phyloP scores from a whole-genome alignment of 2,113 vertebrate genomes.

The Hypomesus transpacificus region DNA sequence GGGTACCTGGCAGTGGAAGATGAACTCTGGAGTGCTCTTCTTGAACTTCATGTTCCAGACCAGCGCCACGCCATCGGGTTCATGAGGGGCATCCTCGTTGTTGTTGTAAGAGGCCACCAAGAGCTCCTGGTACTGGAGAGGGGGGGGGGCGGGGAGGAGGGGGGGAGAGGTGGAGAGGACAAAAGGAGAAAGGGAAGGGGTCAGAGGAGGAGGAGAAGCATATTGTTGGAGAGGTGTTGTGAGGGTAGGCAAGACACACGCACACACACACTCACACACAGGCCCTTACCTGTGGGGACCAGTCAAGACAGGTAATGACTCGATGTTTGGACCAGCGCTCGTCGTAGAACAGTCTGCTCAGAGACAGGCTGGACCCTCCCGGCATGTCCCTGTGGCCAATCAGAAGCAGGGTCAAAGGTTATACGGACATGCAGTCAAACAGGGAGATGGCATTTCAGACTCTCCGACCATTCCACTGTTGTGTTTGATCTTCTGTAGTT shows the following conservation, averaged over 20 bases:
- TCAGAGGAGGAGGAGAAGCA: neutral
- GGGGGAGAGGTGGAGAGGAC: too few species aligned
- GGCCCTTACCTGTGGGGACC: conserved; percentile 88
- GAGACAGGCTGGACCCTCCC: conserved; percentile 88
- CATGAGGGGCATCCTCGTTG: conserved; percentile 95
- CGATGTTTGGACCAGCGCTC: conserved; percentile 98
- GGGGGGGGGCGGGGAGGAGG: conserved; percentile 8
- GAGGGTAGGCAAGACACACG: neutral
- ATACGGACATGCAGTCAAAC: neutral
- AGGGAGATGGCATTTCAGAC: conserved; percentile 4
- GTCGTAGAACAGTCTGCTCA: conserved; percentile 91
- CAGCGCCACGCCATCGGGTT: conserved; percentile 92
- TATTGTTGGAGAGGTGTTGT: neutral
- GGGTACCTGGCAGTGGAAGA: conserved; percentile 94
- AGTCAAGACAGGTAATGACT: conserved; percentile 95
- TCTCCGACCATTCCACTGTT: conserved; percentile 2
- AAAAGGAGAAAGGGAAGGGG: too few species aligned
- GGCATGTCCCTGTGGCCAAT: conserved; percentile 79
- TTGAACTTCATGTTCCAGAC: conserved; percentile 99
- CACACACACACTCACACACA: neutral
- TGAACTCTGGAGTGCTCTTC: conserved; percentile 94
- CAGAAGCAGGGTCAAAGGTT: conserved; percentile 13
- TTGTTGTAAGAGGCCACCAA: conserved; percentile 98
- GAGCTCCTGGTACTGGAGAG: conserved; percentile 85
- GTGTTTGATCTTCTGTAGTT: too few species aligned